Percentiles rank a stretch among this genome's conserved stretches.
Conservation (phyloP, 2,797 vertebrate genomes). For the Etheostoma perlongum region DNA sequence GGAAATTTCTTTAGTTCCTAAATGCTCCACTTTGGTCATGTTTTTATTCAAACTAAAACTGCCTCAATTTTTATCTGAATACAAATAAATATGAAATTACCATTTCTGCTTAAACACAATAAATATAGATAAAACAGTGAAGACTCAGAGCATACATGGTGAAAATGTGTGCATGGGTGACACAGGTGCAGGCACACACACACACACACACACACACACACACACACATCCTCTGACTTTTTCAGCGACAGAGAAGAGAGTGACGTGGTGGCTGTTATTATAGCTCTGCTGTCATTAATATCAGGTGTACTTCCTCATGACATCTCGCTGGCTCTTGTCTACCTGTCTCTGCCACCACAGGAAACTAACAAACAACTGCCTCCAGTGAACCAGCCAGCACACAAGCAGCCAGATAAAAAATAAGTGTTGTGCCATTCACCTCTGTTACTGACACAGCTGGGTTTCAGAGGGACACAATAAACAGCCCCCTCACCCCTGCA, state of each 20-base stretch:
- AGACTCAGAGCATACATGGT: background rate
- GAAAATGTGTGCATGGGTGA: conserved; percentile 16
- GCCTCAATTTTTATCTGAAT: background rate
- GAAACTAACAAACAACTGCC: conserved; percentile 71
- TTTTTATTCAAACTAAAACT: background rate
- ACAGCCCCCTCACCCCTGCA: conserved; percentile 28
- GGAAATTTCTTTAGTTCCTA: background rate
- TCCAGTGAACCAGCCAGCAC: conserved; percentile 60
- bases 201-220: conserved; percentile 11
- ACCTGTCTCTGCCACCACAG: conserved; percentile 59
- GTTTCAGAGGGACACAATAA: conserved; percentile 36
- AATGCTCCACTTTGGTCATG: background rate
- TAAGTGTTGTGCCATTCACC: conserved; percentile 59
- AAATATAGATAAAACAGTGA: background rate
- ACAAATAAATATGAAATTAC: background rate
- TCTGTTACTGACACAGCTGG: conserved; percentile 39
- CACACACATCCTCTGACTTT: conserved; percentile 46
- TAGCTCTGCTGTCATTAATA: conserved; percentile 77
- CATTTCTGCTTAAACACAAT: background rate
- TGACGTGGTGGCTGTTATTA: conserved; percentile 58
- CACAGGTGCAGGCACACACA: conserved; percentile 38
- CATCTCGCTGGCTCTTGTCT: conserved; percentile 67
- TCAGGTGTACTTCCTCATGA: conserved; percentile 69
- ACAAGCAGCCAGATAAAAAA: conserved; percentile 58
- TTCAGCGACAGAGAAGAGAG: conserved; percentile 29